Base-by-base conservation (phyloP, 2,113 vertebrate genomes). In the Istiophorus platypterus region DNA sequence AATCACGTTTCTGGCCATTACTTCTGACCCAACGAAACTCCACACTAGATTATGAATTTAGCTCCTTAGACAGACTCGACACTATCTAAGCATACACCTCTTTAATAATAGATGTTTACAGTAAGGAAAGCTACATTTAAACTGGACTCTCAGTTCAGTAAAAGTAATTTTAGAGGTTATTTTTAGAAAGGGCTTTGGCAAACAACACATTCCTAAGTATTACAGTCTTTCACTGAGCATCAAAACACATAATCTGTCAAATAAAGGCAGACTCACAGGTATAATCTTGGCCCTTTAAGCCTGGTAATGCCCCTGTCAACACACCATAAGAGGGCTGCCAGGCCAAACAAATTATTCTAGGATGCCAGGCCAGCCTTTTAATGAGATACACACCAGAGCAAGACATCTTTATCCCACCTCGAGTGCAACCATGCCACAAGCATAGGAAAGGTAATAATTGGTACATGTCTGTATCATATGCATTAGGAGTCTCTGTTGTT, bases 221-320 rank as follows among this genome's bases (percentile, higher is more conserved):
- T 56, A 20, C 42, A 51, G 41, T 75, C 51, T 71, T 86, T 76
- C 81, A 37, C 18, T 4, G 6, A 79, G 72, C 49, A 69, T 77
- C 67, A 78, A 58, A 78, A 80, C 15, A 62, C 51, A 62, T 66
- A 76, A 81, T 89, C 87, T 78, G 62, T 69, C 70, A 61, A 52
- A 85, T 88, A 74, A 78, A 82, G 76, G 57, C n/a, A 24, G 47
- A 31, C 72, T 85, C 26, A 72, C 34, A 57, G 73, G 85, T 78
- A 75, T n/a, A 78, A 68, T 54, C 79, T 54, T 15, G 49, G 65
- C 42, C 13, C 27, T 58, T 67, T 85, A 74, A 70, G 69, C 15
- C 66, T n/a, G 13, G 24, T 45, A 78, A 85, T 69, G 49, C 70
- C 45, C 69, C 61, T 86, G 86, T 86, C 81, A 82, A 0, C 62